Evolutionary conservation across 2,113 vertebrate genomes (phyloP), one percentile per base, ranked within the genome.

Genomic region (Hyperoodon ampullatus): DNA sequence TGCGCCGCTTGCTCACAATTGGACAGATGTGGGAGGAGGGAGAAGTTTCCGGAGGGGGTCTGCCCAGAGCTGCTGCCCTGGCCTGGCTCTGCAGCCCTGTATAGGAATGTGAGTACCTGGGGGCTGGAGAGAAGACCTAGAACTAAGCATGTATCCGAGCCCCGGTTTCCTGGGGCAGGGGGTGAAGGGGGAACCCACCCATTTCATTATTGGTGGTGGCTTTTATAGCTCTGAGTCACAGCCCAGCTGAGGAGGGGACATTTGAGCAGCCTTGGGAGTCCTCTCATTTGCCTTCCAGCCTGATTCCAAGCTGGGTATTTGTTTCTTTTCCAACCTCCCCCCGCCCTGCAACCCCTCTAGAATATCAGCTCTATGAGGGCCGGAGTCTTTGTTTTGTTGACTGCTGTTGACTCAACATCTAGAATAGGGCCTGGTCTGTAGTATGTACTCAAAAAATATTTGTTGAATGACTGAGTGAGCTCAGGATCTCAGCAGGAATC

Each of bases 1-100:
- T 97, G 93, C 74, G 94, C 93, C 89, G 63, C 91, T 68, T 90
- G 97, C 92, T 94, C 61, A 55, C 77, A 72, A 44, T 42, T 28
- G 61, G 74, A 28, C 60, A 28, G 42, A 77, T 60, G 72, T 15
- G 58, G 75, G 86, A 90, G n/a, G 21, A 24, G 5, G 68, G 61
- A 61, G 63, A 28, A 26, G 65, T 50, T 12, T 44, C 68, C 68
- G 1, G 2, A 21, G 88, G 66, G 39, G 4, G 75, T 55, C 71
- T 42, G 68, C 86, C 33, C 24, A 0, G 85, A 85, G 77, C 33
- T 47, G 58, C 42, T 3, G 23, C n/a, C 42, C 85, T 47, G 47
- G 74, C 50, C 93, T 10, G 71, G n/a, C 71, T 92, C 44, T 23
- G 24, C 74, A 1, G 33, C 68, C 74, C 70, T 8, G 9, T 53